phyloP scores from a whole-genome alignment of 1,140 invertebrate genomes.

The Eufriesea mexicana region DNA sequence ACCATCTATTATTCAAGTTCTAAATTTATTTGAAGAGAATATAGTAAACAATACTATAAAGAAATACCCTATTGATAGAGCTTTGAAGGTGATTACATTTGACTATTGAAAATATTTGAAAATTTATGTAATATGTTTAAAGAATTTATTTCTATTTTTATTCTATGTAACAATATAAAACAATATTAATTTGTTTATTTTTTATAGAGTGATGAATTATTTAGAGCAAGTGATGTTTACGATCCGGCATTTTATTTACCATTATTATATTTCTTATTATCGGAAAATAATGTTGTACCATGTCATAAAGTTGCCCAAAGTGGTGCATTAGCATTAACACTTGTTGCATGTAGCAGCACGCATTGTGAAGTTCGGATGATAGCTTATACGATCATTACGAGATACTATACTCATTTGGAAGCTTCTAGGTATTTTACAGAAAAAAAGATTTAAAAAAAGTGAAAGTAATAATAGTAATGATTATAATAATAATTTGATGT shows the following conservation, averaged over 20 bases:
- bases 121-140: background rate
- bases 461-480: background rate
- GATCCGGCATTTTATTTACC: constrained; percentile 89
- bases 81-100: constrained; percentile 67
- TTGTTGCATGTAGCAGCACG: constrained; percentile 85
- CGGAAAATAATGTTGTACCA: constrained; percentile 85
- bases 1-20: constrained; percentile 87
- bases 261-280: constrained; percentile 85
- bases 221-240: constrained; percentile 81
- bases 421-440: constrained; percentile 83
- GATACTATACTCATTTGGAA: constrained; percentile 87
- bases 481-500: background rate
- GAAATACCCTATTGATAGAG: constrained; percentile 84
- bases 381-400: constrained; percentile 86
- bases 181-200: background rate
- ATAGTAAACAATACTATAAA: constrained; percentile 86
- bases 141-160: background rate
- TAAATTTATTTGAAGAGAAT: constrained; percentile 87
- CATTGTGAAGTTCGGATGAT: constrained; percentile 84
- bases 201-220: constrained; percentile 39
- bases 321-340: constrained; percentile 86
- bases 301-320: constrained; percentile 86
- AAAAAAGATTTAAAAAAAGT: background rate
- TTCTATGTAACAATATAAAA: background rate
- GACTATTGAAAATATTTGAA: constrained; percentile 15